Base-by-base conservation (phyloP, 2,888 invertebrate species). In the Argyresthia goedartella region DNA sequence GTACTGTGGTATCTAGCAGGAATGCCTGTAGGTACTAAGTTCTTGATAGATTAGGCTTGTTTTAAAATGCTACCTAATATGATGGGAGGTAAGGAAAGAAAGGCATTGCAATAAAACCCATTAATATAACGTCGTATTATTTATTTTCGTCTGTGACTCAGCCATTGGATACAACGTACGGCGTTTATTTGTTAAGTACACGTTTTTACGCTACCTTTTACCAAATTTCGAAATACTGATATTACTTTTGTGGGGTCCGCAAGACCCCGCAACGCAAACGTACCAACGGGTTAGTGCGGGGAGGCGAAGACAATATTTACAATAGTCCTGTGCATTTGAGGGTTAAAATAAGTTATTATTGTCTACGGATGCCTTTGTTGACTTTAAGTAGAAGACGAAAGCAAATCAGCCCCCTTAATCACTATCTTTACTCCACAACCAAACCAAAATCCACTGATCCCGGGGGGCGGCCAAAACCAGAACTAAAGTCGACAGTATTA, bases 151-250 rank as follows among this genome's bases (percentile, higher is more conserved):
- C 69, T 73, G 79, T 81, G 82, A 77, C 76, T 65, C 80, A 76
- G 76, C 76, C 81, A 64, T 77, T 69, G 79, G 73, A 69, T 79
- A 80, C 76, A 82, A 62, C 78, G 76, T 64, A 75, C 72, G 73
- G 69, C 80, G 73, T 73, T 68, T 25, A 65, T 73, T 62, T 65
- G 73, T 72, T 25, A 25, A 70, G 75, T 81, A 84, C 79, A 82
- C 80, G 82, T 77, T 67, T 63, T 73, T 78, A 82, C 79, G 77
- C 85, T 85, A 85, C 81, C 60, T 60, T 67, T 81, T 81, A 84
- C 75, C 77, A 79, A 84, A 81, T 76, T 81, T 81, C 76, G 75
- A 82, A 84, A 86, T 85, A 86, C 85, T 84, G 85, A 81, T 84
- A 81, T 80, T 75, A 80, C 76, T 73, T 39, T 46, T 70, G 75